Conservation (phyloP, 1,140 invertebrate genomes). For the Leptopilina boulardi region DNA sequence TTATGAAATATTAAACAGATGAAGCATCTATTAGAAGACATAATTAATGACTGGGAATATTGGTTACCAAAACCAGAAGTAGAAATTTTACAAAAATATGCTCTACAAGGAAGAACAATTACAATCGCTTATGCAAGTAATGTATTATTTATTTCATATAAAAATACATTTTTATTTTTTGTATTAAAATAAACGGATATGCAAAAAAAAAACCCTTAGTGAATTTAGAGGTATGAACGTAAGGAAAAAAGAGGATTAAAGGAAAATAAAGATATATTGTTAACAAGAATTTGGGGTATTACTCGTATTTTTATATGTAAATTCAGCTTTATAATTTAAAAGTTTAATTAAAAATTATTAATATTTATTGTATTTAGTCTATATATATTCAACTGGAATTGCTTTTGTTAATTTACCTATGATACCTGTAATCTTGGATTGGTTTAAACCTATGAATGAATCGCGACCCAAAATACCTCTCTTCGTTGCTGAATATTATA, state of each 20-base stretch:
- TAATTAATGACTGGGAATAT: constrained; percentile 35
- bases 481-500: constrained; percentile 40
- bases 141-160: too few species aligned
- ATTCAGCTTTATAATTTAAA: neutral
- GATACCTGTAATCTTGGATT: constrained; percentile 43
- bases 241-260: too few species aligned
- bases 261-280: too few species aligned
- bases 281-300: too few species aligned
- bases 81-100: constrained; percentile 6
- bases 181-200: constrained; percentile 1
- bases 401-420: constrained; percentile 33
- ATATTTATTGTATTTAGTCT: neutral
- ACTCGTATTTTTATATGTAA: too few species aligned
- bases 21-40: constrained; percentile 32
- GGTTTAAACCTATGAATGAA: constrained; percentile 46
- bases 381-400: neutral
- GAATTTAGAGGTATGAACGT: too few species aligned
- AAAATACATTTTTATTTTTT: too few species aligned
- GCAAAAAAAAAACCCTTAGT: too few species aligned
- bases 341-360: neutral
- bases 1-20: too few species aligned
- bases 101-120: constrained; percentile 3
- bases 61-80: constrained; percentile 5
- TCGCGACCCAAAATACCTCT: constrained; percentile 40
- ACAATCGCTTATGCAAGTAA: constrained; percentile 26